Evolutionary conservation across 1,140 invertebrate genomes (phyloP).

Genomic region (Leptoteleia sp.): DNA sequence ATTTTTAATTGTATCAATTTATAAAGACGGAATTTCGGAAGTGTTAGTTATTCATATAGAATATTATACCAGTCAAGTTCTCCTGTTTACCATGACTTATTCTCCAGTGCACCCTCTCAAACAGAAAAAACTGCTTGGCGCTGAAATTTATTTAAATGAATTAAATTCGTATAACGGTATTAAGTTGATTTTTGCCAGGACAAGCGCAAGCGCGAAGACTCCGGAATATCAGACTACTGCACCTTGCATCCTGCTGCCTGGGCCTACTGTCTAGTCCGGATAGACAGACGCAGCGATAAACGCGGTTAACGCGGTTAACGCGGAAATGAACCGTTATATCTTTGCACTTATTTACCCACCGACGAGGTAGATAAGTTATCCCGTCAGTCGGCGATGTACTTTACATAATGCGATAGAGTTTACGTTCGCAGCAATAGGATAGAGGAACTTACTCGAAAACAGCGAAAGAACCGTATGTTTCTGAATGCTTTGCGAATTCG

Average conservation of each 20-base stretch:
- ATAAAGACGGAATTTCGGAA: no score
- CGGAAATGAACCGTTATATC: conserved; percentile 82
- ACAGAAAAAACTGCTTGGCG: no score
- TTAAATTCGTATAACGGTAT: conserved; percentile 31
- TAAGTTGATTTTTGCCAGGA: conserved; percentile 29
- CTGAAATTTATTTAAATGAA: conserved; percentile 20
- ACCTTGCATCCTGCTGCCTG: conserved; percentile 73
- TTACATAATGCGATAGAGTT: conserved; percentile 72
- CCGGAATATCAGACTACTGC: conserved; percentile 54
- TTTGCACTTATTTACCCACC: conserved; percentile 79
- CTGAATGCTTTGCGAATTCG: conserved; percentile 59
- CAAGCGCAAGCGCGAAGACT: conserved; percentile 50
- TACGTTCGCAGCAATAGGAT: conserved; percentile 67
- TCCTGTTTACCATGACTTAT: no score
- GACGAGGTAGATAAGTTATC: conserved; percentile 71
- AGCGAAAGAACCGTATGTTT: conserved; percentile 68
- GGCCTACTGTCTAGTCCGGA: conserved; percentile 73
- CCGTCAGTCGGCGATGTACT: conserved; percentile 66
- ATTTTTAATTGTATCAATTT: no score
- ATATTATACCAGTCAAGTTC: no score
- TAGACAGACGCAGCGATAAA: conserved; percentile 79
- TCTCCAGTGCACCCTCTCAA: no score
- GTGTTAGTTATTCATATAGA: no score
- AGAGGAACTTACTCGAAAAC: conserved; percentile 65
- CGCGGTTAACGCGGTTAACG: conserved; percentile 72